A percentile compares a stretch with the other conserved stretches of the same genome.
Evolutionary conservation across 2,888 invertebrate species (phyloP).

Genomic region (Hyposoter dolosus): DNA sequence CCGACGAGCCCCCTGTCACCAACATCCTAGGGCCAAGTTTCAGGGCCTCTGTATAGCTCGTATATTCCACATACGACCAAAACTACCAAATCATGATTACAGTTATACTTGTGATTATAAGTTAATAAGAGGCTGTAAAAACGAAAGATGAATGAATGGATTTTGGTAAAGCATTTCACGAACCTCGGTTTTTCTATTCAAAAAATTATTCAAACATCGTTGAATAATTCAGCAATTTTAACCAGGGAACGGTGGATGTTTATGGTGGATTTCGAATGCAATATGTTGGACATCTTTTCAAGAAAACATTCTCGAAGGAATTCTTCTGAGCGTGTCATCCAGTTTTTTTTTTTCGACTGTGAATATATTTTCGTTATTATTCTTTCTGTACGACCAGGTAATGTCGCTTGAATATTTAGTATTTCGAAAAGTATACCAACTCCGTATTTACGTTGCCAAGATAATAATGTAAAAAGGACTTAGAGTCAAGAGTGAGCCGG

Average conservation of each 20-base stretch:
- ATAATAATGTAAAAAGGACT: neutral
- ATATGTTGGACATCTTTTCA: neutral
- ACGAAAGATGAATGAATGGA: neutral
- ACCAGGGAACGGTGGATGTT: neutral
- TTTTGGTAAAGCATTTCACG: neutral
- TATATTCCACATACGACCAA: constrained; percentile 1
- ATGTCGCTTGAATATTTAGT: neutral
- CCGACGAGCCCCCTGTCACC: constrained; percentile 26
- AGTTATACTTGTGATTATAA: neutral
- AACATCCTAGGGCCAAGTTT: constrained; percentile 12
- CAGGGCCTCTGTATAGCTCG: neutral
- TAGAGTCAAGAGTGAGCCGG: neutral
- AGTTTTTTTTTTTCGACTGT: constrained; percentile 7
- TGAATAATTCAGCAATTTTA: neutral
- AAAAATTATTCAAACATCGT: neutral
- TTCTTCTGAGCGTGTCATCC: neutral
- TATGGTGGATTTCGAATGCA: neutral
- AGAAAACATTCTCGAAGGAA: neutral
- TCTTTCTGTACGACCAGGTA: neutral
- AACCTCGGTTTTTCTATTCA: neutral
- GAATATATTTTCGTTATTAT: constrained; percentile 36
- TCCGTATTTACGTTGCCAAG: neutral
- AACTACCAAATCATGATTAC: neutral
- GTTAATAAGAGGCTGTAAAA: neutral
- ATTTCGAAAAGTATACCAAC: neutral